Evolutionary conservation across 2,797 vertebrate species (phyloP).

Genomic region (Tangara arthus): DNA sequence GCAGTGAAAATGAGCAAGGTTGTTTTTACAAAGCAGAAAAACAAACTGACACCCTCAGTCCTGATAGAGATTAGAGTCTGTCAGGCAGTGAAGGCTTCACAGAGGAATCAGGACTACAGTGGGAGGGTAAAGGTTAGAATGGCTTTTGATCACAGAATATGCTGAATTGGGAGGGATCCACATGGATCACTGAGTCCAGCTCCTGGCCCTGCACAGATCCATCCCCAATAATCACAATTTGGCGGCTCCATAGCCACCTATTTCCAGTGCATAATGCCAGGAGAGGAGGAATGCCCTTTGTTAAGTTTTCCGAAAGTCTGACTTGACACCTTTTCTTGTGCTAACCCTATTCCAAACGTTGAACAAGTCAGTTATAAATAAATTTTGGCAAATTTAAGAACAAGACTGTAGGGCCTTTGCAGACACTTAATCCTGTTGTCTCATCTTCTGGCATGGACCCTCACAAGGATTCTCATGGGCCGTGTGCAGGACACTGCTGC

Average conservation of each 20-base stretch:
- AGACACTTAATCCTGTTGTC: background rate
- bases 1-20: background rate
- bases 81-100: background rate
- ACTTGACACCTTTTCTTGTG: background rate
- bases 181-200: background rate
- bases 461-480: accelerated
- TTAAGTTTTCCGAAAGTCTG: background rate
- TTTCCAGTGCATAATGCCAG: background rate
- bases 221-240: background rate
- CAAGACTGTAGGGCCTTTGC: background rate
- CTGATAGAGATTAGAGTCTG: background rate
- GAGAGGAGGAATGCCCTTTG: background rate
- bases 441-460: background rate
- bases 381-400: background rate
- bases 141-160: background rate
- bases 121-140: background rate
- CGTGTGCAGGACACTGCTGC: accelerated
- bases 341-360: background rate
- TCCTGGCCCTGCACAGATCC: background rate
- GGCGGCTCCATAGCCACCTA: no score
- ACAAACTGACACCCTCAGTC: background rate
- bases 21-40: background rate
- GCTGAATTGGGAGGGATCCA: background rate
- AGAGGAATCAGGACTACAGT: background rate
- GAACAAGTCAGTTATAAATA: background rate